These are phyloP conservation scores for Nomada goodeniana DNA, from an alignment of 2,888 invertebrate genomes.

Conservation along the genomic window DNA sequence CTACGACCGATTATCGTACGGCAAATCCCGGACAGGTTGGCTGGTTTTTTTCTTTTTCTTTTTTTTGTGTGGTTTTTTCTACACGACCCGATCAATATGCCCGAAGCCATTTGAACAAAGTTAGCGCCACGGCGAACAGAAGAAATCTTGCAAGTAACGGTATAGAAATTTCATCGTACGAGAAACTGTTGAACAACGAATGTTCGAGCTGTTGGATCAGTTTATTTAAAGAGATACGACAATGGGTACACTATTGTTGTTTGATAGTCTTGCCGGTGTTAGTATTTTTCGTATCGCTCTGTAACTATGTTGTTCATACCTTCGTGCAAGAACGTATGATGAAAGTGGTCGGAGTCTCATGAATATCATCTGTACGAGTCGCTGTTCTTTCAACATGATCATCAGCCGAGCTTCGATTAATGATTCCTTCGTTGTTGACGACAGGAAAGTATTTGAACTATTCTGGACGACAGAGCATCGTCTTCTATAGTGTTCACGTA, in stretches of 20 bases:
- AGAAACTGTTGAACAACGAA: background rate
- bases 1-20: constrained; percentile 10
- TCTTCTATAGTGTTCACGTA: background rate
- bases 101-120: background rate
- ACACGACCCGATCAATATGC: constrained; percentile 28
- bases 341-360: background rate
- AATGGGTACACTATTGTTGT: background rate
- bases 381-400: background rate
- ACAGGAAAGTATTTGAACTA: too few relatives aligned
- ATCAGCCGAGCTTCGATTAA: background rate
- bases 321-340: constrained; percentile 18
- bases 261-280: background rate
- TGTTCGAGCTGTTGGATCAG: background rate
- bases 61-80: background rate
- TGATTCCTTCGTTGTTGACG: background rate
- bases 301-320: constrained; percentile 1
- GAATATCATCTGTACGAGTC: constrained; percentile 1
- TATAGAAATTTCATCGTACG: background rate
- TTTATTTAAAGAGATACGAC: background rate
- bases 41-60: background rate
- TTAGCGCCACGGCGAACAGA: background rate
- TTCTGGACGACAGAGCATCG: too few relatives aligned
- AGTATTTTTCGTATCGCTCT: background rate
- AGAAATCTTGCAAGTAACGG: constrained; percentile 28
- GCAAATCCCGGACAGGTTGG: constrained; percentile 18